phyloP scores from a whole-genome alignment of 2,797 vertebrate species.

The Gallinago stenura region DNA sequence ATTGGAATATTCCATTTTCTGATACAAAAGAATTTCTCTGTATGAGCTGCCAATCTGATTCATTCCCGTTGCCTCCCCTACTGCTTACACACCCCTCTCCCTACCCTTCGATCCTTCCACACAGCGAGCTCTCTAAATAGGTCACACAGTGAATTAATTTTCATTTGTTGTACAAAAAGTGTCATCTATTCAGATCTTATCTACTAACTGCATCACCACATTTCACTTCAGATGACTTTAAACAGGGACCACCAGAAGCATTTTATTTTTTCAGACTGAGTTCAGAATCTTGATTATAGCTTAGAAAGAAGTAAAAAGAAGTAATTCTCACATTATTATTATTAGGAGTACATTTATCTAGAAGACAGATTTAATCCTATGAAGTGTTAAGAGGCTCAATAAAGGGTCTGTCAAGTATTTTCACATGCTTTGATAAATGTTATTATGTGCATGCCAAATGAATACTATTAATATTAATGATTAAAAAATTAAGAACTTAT shows the following conservation, averaged over 20 bases:
- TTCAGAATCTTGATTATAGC: background rate
- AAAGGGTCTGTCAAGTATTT: constrained; percentile 51
- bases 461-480: constrained; percentile 50
- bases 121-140: constrained; percentile 18
- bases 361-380: constrained; percentile 52
- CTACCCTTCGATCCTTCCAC: background rate
- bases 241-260: background rate
- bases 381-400: constrained; percentile 36
- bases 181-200: constrained; percentile 13
- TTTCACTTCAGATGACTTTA: background rate
- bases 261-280: background rate
- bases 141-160: constrained; percentile 49
- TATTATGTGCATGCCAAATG: constrained; percentile 44
- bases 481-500: constrained; percentile 58
- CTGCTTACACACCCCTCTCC: background rate
- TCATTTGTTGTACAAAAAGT: background rate
- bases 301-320: constrained; percentile 10
- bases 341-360: background rate
- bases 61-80: background rate
- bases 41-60: background rate
- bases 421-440: constrained; percentile 46
- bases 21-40: background rate
- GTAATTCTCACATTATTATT: constrained; percentile 14
- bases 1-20: background rate
- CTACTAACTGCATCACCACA: background rate